Evolutionary conservation across 2,797 vertebrate species (phyloP), one percentile per base, ranked within the genome.

Genomic region (Aulostomus chinensis): DNA sequence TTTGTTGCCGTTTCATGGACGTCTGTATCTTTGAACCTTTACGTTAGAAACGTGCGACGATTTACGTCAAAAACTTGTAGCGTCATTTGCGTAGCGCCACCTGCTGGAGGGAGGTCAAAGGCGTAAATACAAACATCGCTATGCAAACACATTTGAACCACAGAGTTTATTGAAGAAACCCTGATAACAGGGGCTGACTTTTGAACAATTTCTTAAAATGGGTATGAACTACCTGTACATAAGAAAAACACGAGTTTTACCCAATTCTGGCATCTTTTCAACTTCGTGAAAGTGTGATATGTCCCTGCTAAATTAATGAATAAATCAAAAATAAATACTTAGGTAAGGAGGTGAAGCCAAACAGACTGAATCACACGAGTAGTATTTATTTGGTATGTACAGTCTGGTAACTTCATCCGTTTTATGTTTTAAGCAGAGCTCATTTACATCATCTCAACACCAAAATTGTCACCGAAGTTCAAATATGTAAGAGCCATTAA

Each of bases 341-440:
- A 0, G 10, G n/a, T 7, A 38, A 16, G 2, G 31, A 17, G 24
- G 2, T 14, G 2, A 52, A 9, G 30, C 4, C 22, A 6, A 40
- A 43, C 14, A 35, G 9, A 21, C 3, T 20, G 35, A 5, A 7
- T 68, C 61, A 58, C 58, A 69, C 55, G 60, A 40, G 51, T 43
- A 22, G 33, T 40, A 48, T 85, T 86, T 86, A 85, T 85, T 87
- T 78, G 69, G 67, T 78, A 65, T 39, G 48, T 65, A 68, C 12
- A 25, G 35, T 70, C 38, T 2, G 14, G 6, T 48, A 57, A 40
- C 36, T 69, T 7, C 34, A 60, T 65, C 7, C 33, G 33, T 14
- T 61, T 4, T 29, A 63, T 5, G 18, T 35, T 54, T 29, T 42
- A 69, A 47, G 68, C 31, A 58, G 49, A 56, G 21, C 68, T 17